Base-by-base conservation (phyloP, 2,888 invertebrate genomes). In the Meganola albula region DNA sequence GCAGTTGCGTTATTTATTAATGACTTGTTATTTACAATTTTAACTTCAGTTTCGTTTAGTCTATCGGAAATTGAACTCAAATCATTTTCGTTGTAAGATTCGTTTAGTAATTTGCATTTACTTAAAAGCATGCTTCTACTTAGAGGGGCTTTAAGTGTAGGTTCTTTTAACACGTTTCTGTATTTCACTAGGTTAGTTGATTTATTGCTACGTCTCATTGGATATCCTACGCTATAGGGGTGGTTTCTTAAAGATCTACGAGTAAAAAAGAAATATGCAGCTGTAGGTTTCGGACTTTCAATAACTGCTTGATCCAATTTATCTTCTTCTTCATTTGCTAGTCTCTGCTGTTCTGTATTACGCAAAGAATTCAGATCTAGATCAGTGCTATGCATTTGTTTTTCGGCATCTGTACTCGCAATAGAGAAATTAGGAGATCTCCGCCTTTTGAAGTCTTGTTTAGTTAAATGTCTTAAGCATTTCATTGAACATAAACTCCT, bases 111-210 rank as follows among this genome's bases (percentile, higher is more conserved):
- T 32, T 61, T 64, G 40, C 63, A 51, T 39, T 65, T 71, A 1
- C 60, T 59, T 10, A 78, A 50, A 3, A 82, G 42, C 63, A 77
- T 65, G 21, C 63, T 70, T 41, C 61, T 72, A 27, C 67, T 70
- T 1, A 69, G 33, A 0, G 73, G 74, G 21, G 42, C 58, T 34
- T 50, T 63, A 6, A 83, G 51, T 2, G 62, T 52, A 1, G 83
- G 82, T 52, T 84, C 83, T 0, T 48, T 40, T 1, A 37, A 30
- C 1, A 59, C 11, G 47, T 83, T 84, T 44, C 54, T 71, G 31
- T 82, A 83, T 47, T 74, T 80, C 0, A 75, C 64, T 20, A 84
- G 39, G 44, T 84, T 82, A 0, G 82, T 83, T 1, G 70, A 80
- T 34, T 84, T 84, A 13, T 50, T 74, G 35, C 82, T 82, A 27